A percentile compares a stretch with the other conserved stretches of the same genome.
phyloP scores from a whole-genome alignment of 2,888 invertebrate genomes.

The Caenorhabditis japonica region DNA sequence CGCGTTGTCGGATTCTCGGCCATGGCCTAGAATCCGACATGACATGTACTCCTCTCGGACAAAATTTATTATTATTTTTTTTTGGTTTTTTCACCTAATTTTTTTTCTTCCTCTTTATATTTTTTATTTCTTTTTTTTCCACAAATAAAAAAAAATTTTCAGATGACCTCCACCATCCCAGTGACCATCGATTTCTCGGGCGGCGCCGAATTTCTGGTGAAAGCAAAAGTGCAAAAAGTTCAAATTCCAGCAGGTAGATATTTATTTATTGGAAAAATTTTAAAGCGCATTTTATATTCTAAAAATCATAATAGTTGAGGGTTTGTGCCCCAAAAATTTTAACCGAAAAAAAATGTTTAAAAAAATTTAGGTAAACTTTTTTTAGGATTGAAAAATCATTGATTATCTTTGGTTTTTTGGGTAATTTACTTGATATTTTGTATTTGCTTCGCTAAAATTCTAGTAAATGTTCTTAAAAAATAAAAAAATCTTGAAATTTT shows the following conservation, averaged over 20 bases:
- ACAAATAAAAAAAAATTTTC: background rate
- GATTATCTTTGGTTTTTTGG: no score
- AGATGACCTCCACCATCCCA: constrained; percentile 37
- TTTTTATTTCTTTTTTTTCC: background rate
- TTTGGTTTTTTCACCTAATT: background rate
- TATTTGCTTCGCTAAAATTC: no score
- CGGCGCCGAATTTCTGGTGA: constrained; percentile 52
- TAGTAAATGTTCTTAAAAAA: no score
- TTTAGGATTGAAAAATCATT: no score
- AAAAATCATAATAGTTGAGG: no score
- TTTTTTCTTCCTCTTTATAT: background rate
- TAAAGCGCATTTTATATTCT: no score
- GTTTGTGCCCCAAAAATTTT: no score
- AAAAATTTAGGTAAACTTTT: no score
- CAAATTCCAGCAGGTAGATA: constrained; percentile 25
- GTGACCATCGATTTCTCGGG: constrained; percentile 52
- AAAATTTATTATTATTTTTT: constrained; percentile 10
- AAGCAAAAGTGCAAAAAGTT: constrained; percentile 46
- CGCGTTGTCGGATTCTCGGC: constrained; percentile 16
- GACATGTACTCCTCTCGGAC: constrained; percentile 20
- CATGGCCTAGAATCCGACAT: background rate
- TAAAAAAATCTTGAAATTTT: no score
- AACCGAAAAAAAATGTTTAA: no score
- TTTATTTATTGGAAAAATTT: background rate
- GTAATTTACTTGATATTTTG: no score